Evolutionary conservation across 1,140 invertebrate species (phyloP).

Genomic region (Episyrphus balteatus): DNA sequence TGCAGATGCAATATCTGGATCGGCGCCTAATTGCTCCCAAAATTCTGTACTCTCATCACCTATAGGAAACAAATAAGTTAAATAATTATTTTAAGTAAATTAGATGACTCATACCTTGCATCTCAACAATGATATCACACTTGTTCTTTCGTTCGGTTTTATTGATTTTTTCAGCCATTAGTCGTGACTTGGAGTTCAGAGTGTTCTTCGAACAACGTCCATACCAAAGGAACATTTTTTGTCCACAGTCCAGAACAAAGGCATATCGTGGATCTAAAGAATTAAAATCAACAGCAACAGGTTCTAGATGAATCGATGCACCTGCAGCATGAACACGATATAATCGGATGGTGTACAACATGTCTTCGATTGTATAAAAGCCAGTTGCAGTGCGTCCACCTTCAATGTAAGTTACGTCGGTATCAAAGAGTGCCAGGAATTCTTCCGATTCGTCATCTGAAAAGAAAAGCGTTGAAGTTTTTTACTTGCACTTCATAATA

Average conservation of each 20-base stretch:
- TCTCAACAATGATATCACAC: conserved; percentile 78
- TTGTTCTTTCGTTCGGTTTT: conserved; percentile 96
- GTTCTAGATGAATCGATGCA: conserved; percentile 83
- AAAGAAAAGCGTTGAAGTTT: no score
- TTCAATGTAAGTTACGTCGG: conserved; percentile 90
- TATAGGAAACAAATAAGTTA: not conserved
- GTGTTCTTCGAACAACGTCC: conserved; percentile 90
- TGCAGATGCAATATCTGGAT: conserved; percentile 29
- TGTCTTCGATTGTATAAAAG: conserved; percentile 95
- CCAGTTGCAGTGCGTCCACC: conserved; percentile 93
- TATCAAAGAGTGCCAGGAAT: conserved; percentile 86
- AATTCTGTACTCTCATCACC: conserved; percentile 71
- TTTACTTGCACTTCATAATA: no score
- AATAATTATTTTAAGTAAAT: not conserved
- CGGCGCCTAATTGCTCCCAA: conserved; percentile 58
- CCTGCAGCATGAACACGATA: conserved; percentile 85
- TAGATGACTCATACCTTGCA: conserved; percentile 44
- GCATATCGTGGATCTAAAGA: conserved; percentile 86
- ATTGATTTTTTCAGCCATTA: conserved; percentile 97
- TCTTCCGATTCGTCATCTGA: conserved; percentile 86
- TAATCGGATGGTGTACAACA: conserved; percentile 68
- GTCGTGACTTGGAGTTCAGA: conserved; percentile 83
- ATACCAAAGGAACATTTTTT: conserved; percentile 84
- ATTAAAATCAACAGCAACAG: conserved; percentile 55
- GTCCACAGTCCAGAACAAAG: conserved; percentile 82